Evolutionary conservation across 2,113 vertebrate species (phyloP).

Genomic region (Oncorhynchus kisutch): DNA sequence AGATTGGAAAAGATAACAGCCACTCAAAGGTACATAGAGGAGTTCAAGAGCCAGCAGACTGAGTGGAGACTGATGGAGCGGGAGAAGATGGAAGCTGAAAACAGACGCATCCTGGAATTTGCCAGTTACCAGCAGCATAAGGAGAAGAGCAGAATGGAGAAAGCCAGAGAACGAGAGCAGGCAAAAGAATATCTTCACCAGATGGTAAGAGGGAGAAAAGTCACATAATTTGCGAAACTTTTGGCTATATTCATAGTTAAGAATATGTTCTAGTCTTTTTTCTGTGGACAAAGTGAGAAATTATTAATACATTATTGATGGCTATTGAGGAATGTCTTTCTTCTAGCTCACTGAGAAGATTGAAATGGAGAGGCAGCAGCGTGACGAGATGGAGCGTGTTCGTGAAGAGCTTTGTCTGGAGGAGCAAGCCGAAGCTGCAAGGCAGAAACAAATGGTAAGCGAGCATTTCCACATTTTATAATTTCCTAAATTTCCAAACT

Average conservation of each 20-base stretch:
- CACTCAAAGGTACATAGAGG: constrained; percentile 80
- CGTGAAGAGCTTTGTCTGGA: constrained; percentile 83
- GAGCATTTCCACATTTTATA: not conserved
- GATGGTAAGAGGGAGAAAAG: constrained; percentile 64
- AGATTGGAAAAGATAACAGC: constrained; percentile 84
- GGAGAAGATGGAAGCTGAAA: constrained; percentile 89
- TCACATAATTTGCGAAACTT: no score
- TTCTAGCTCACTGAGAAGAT: constrained; percentile 78
- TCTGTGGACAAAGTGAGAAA: not conserved
- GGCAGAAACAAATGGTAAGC: constrained; percentile 80
- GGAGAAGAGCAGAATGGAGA: constrained; percentile 76
- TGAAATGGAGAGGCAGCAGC: constrained; percentile 70
- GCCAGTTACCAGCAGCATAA: constrained; percentile 71
- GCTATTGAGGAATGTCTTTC: constrained; percentile 1
- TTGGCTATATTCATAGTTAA: not conserved
- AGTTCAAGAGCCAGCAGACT: constrained; percentile 83
- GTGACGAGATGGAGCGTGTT: constrained; percentile 82
- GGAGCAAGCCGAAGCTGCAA: constrained; percentile 77
- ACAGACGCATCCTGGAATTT: constrained; percentile 84
- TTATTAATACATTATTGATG: not conserved
- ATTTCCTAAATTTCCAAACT: not conserved
- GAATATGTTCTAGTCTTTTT: not conserved
- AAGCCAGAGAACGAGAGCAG: constrained; percentile 76
- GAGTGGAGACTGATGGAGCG: constrained; percentile 82
- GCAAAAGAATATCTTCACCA: constrained; percentile 78